Conservation (phyloP, 2,888 invertebrate genomes). For the Ophioninae sp. region DNA sequence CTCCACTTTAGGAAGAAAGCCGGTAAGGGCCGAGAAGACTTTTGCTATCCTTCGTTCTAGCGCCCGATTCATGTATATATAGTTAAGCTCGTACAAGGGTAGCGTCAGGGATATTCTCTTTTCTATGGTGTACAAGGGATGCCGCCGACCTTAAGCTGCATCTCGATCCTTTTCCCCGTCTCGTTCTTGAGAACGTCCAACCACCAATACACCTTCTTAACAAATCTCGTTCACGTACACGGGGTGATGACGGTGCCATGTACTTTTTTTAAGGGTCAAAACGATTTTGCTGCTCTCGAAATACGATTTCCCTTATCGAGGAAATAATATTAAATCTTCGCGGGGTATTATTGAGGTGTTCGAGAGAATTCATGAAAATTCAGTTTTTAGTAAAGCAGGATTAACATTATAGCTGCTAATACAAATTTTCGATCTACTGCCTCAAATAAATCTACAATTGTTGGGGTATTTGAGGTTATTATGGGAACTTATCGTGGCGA, state of each 20-base stretch:
- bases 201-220: neutral
- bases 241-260: neutral
- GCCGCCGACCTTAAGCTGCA: constrained; percentile 58
- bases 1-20: constrained; percentile 35
- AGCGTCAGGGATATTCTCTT: constrained; percentile 44
- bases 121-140: constrained; percentile 49
- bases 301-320: too few species aligned
- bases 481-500: too few species aligned
- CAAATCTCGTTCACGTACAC: neutral
- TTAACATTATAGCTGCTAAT: too few species aligned
- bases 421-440: too few species aligned
- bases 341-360: too few species aligned
- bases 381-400: too few species aligned
- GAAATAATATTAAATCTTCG: too few species aligned
- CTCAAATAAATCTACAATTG: too few species aligned
- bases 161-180: constrained; percentile 43
- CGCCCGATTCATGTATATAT: neutral
- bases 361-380: too few species aligned
- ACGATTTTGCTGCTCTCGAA: too few species aligned
- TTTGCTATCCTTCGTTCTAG: constrained; percentile 31
- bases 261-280: neutral
- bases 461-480: too few species aligned
- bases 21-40: constrained; percentile 41
- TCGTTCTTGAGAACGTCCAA: constrained; percentile 40
- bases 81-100: constrained; percentile 15